Evolutionary conservation across 53 echinoderm and acorn worm genomes (phyloP).

Genomic region (Antedon mediterranea): DNA sequence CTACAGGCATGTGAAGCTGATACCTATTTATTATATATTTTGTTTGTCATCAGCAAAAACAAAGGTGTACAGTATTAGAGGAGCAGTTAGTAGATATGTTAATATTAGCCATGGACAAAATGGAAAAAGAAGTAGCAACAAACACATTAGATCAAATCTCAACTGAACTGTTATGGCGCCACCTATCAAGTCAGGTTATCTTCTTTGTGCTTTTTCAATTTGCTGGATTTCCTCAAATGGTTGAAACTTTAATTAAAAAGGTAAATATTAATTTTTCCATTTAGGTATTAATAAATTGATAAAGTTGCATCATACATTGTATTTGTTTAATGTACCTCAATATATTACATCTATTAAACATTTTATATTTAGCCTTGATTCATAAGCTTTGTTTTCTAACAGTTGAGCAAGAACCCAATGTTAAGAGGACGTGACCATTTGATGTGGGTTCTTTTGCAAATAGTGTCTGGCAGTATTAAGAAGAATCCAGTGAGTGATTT

Average conservation of each 20-base stretch:
- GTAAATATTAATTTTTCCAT: constrained; percentile 20
- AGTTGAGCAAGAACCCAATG: constrained; percentile 60
- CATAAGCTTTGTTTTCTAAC: too few species aligned
- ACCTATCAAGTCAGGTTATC: constrained; percentile 93
- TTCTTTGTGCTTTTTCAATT: constrained; percentile 93
- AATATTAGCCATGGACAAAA: constrained; percentile 78
- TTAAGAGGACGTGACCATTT: constrained; percentile 78
- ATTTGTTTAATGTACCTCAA: too few species aligned
- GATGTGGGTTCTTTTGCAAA: constrained; percentile 92
- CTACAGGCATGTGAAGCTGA: not conserved
- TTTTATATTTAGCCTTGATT: too few species aligned
- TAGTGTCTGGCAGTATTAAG: constrained; percentile 92
- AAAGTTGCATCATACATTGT: too few species aligned
- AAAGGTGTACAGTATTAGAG: constrained; percentile 61
- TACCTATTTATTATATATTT: not conserved
- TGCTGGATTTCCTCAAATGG: constrained; percentile 83
- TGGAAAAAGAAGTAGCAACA: constrained; percentile 43
- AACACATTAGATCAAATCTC: constrained; percentile 22
- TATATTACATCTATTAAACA: too few species aligned
- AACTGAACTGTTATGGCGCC: constrained; percentile 72
- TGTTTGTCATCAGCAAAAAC: constrained; percentile 52
- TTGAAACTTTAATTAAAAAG: constrained; percentile 61
- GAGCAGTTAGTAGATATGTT: constrained; percentile 77
- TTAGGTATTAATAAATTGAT: too few species aligned
- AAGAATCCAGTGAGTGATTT: constrained; percentile 81